Evolutionary conservation across 2,797 vertebrate species (phyloP), one percentile per base, ranked within the genome.

Genomic region (Arnoldichthys spilopterus): DNA sequence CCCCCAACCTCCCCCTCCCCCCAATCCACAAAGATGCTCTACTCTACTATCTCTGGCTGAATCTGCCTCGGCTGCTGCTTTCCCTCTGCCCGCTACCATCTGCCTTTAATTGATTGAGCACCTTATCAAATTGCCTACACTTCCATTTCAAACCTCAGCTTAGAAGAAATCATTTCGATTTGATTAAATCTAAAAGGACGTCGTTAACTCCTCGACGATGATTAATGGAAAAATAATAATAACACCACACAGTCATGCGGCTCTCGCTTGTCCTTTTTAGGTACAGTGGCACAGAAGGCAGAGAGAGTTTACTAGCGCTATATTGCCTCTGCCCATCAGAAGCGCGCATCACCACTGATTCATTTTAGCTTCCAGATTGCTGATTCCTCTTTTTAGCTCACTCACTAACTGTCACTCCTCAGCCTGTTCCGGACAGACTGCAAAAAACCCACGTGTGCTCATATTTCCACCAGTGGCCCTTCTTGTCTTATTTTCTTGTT

Each of bases 211-310:
- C 83, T 82, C 92, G 92, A 93, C 90, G 87, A 91, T 91, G 91
- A 93, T 92, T 87, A 90, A 93, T 93, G 85, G 87, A 88, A 87
- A 91, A 91, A 92, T 91, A 91, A 91, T 90, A 89, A 86, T 89
- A 91, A 88, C 88, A 87, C 89, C 87, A 84, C 79, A 82, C 82
- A 85, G 88, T 90, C 37, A 6, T 37, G 37, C 4, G 37, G 43
- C 34, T 8, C 34, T 3, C 34, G 34, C 34, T 8, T 37, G n/a
- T 85, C 90, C 86, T 90, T 86, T 88, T 86, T 81, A 89, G 86
- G 85, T 90, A 72, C 78, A 74, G 76, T 43, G 76, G 71, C 77
- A 32, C n/a, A 43, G n/a, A 26, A 84, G 83, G 40, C 74, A 81
- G 85, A 45, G 32, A 18, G 28, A 37, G 16, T 37, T 61, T 74